These are phyloP conservation scores for Zoanthus sociatus DNA, from an alignment of 92 coral and sea anemone species.

Conservation along the genomic window DNA sequence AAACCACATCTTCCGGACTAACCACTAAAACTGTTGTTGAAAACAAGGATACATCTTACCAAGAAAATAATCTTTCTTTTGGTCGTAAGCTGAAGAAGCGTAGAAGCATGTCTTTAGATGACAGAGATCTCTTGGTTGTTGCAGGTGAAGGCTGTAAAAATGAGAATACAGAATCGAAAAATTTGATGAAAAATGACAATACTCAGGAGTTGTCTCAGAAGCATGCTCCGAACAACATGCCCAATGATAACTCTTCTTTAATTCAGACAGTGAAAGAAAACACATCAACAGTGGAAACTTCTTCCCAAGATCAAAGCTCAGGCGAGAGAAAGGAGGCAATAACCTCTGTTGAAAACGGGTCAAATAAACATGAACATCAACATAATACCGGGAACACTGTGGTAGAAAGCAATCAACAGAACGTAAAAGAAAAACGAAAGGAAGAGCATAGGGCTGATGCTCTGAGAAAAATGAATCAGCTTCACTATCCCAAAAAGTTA, in stretches of 20 bases:
- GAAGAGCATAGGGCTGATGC: slow-evolving; percentile 58
- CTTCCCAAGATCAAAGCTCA: slow-evolving; percentile 20
- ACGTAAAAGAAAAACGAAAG: not conserved
- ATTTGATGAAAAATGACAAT: not conserved
- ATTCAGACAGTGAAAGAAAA: not conserved
- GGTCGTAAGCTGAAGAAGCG: slow-evolving; percentile 10
- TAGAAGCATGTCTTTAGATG: slow-evolving; percentile 41
- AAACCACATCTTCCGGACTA: not conserved
- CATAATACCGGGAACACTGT: not conserved
- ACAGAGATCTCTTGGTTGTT: not conserved
- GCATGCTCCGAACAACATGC: not conserved
- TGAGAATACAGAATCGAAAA: not conserved
- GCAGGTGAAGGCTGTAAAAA: not conserved
- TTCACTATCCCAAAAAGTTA: slow-evolving; percentile 56
- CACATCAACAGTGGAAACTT: not conserved
- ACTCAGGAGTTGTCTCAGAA: not conserved
- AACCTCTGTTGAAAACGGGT: not conserved
- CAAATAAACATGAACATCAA: not conserved
- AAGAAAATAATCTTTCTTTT: not conserved
- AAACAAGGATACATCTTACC: not conserved
- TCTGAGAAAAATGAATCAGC: slow-evolving; percentile 61
- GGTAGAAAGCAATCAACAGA: not conserved
- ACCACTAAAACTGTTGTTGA: slow-evolving; percentile 9
- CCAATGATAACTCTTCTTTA: not conserved
- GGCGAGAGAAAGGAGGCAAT: not conserved